These are phyloP conservation scores for Lophotriccus pileatus DNA, from an alignment of 2,797 vertebrate genomes.

Conservation along the genomic window DNA sequence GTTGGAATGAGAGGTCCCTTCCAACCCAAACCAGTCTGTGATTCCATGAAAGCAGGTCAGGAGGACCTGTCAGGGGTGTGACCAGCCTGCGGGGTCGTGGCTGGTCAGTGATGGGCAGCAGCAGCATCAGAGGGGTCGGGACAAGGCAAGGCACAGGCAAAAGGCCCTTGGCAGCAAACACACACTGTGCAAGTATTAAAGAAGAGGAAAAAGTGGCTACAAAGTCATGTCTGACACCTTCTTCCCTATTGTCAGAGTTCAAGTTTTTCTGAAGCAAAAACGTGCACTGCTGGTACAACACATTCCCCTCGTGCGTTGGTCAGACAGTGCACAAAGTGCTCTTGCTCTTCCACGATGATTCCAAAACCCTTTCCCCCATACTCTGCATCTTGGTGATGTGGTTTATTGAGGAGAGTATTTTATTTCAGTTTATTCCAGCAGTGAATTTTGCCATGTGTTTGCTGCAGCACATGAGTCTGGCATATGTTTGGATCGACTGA, in stretches of 20 bases:
- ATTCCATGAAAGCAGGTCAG: neutral
- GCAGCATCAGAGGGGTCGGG: rapidly evolving
- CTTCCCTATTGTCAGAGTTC: neutral
- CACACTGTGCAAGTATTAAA: neutral
- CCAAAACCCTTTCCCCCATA: neutral
- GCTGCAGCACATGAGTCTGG: neutral
- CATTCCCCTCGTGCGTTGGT: rapidly evolving
- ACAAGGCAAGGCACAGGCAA: neutral
- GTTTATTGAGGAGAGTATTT: too few relatives aligned
- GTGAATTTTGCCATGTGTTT: neutral
- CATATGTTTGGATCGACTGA: constrained; percentile 27
- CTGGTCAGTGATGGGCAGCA: neutral
- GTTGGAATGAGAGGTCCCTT: neutral
- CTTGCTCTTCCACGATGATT: rapidly evolving
- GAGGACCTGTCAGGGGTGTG: too few relatives aligned
- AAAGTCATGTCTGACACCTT: neutral
- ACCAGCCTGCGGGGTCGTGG: rapidly evolving
- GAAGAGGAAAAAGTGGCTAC: neutral
- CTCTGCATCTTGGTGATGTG: neutral
- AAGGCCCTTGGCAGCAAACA: neutral
- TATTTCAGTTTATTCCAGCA: neutral
- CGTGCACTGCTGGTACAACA: rapidly evolving
- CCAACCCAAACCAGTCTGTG: neutral
- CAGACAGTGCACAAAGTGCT: rapidly evolving
- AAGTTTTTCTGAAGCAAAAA: neutral